These are phyloP conservation scores for Heliconius congener DNA, from an alignment of 1,140 invertebrate species.

Conservation along the genomic window DNA sequence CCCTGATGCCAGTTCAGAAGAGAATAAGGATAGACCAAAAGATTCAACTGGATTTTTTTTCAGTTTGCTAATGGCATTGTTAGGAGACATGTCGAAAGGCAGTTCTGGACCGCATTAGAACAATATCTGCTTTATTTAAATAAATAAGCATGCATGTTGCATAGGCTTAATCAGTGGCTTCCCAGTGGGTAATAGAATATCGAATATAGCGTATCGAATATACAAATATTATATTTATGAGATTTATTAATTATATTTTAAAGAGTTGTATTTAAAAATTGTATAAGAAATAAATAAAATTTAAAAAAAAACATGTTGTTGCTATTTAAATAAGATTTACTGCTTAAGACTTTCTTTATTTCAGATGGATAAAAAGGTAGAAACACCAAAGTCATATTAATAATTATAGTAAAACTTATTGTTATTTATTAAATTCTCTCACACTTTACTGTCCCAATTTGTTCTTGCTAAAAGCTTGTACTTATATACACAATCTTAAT, in stretches of 20 bases:
- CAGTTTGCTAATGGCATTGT: slow-evolving; percentile 61
- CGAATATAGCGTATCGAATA: no score
- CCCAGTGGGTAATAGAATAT: no score
- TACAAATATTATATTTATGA: no score
- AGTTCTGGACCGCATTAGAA: slow-evolving; percentile 52
- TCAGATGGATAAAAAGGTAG: neutral
- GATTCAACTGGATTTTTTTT: slow-evolving; percentile 68
- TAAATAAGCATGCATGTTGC: neutral
- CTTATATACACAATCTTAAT: no score
- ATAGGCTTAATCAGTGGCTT: neutral
- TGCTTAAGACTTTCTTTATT: neutral
- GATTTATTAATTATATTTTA: neutral
- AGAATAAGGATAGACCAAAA: slow-evolving; percentile 46
- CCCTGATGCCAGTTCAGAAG: slow-evolving; percentile 57
- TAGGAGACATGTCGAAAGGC: slow-evolving; percentile 71
- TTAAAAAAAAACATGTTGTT: neutral
- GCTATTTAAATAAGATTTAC: neutral
- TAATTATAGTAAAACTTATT: no score
- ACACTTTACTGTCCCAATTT: no score
- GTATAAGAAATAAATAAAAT: neutral
- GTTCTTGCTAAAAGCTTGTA: no score
- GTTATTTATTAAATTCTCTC: no score
- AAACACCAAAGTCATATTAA: neutral
- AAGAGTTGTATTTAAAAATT: neutral
- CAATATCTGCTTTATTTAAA: neutral